A percentile compares a stretch with the other conserved stretches of the same genome.
These are phyloP conservation scores for Didymodactylos carnosus DNA, from an alignment of 2,888 invertebrate genomes.

Conservation along the genomic window DNA sequence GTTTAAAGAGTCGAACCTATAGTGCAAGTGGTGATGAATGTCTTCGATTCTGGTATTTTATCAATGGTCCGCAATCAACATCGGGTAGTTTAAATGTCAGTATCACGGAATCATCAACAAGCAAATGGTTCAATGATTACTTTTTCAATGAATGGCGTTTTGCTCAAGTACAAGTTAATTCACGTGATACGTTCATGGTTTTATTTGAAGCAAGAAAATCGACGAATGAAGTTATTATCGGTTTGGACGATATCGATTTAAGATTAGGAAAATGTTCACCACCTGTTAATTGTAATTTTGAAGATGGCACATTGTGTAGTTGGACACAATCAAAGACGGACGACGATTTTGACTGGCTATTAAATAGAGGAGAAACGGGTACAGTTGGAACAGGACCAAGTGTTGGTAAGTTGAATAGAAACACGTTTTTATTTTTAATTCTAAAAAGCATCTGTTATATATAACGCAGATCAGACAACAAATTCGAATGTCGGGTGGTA, in stretches of 20 bases:
- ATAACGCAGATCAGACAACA: not conserved
- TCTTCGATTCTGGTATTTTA: constrained; percentile 12
- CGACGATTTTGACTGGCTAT: constrained; percentile 23
- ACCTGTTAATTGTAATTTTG: constrained; percentile 23
- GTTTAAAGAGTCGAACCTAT: not conserved
- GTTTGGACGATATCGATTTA: constrained; percentile 1
- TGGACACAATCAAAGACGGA: constrained; percentile 22
- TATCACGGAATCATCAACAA: not conserved
- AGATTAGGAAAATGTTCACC: constrained; percentile 2
- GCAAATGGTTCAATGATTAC: not conserved
- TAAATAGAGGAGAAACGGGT: constrained; percentile 11
- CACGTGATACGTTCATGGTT: not conserved
- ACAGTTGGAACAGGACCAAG: constrained; percentile 13
- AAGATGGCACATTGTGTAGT: constrained; percentile 21
- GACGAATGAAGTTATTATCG: not conserved
- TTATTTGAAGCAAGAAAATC: not conserved
- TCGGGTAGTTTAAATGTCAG: not conserved
- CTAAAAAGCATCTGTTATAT: not conserved
- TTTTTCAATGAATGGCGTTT: not conserved
- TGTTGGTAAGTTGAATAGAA: constrained; percentile 1
- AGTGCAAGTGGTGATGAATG: not conserved
- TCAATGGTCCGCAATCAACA: not conserved
- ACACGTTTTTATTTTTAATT: no score
- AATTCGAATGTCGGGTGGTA: constrained; percentile 20
- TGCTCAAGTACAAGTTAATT: constrained; percentile 1